Evolutionary conservation across 1,140 invertebrate genomes (phyloP), one percentile per base, ranked within the genome.

Genomic region (Drosophila malerkotliana): DNA sequence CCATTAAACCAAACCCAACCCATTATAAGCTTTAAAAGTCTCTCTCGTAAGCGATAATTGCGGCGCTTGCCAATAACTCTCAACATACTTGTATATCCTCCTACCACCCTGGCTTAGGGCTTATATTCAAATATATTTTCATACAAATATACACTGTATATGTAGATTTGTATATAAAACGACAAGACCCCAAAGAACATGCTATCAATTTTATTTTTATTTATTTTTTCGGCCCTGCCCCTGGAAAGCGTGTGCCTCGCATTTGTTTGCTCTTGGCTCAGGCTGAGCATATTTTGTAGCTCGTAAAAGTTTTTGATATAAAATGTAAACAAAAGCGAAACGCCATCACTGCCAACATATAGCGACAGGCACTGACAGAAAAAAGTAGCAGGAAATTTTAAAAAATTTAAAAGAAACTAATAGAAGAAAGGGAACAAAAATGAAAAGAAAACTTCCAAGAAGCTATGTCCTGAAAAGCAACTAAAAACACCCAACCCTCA

Each of bases 251-350:
- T 58, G 34, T 49, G 49, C n/a, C 39, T 49, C 58, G 59, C 71
- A 79, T 75, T 78, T 87, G 81, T 81, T 85, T 85, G 73, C 66
- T 81, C 49, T 85, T 66, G 45, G 64, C 62, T 60, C 63, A 63
- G 77, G 54, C 62, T 84, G 77, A 74, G 81, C 74, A 77, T 75
- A 85, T 85, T 85, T 85, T 81, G 82, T 87, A 78, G 82, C 82
- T 87, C 81, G 78, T 85, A 87, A 85, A 85, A 85, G 81, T 85
- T 87, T 87, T 85, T 87, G 68, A 85, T 82, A 81, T 87, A 82
- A 85, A 82, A 87, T 71, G 81, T 87, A 85, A 87, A 87, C 81
- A 85, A 72, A 73, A 52, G 53, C 54, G 60, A 45, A 67, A 53
- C 47, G 63, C 52, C 14, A 49, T 30, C 6, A 57, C 53, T 18